Base-by-base conservation (phyloP, 2,888 invertebrate species). In the Drepana falcataria region DNA sequence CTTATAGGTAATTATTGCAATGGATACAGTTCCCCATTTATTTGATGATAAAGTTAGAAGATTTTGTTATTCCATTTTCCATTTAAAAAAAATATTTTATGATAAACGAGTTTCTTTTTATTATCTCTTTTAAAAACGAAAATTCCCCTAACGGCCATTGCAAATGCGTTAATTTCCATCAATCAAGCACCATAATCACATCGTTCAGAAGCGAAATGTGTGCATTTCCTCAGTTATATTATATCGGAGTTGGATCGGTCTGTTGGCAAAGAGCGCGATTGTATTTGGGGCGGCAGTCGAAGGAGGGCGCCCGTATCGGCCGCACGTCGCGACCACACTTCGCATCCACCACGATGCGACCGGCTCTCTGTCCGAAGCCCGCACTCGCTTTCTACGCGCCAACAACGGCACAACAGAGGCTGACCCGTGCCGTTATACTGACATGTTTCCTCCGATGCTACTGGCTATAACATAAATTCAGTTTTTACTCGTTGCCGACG, bases 371-470 rank as follows among this genome's bases (percentile, higher is more conserved):
- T 63, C 47, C 53, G 56, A 58, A 57, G 60, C 57, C 68, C 78
- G 64, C 71, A 68, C 73, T 73, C 75, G 79, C 85, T 89, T 87
- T 88, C 87, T 86, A 83, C 77, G 64, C 71, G 71, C 69, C 79
- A 82, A 80, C 85, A 83, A 85, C 80, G 21, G 84, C 78, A 74
- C 66, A 68, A 66, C 61, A 74, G 69, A 65, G 69, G 72, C 73
- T 73, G 68, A 69, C 77, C 71, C 75, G 68, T 81, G 70, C 81
- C 82, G 83, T 82, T 81, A 81, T 69, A 71, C 72, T 79, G 75
- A 79, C 78, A 81, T 84, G 81, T 83, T 82, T 82, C 78, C 77
- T 68, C 68, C 65, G 61, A 57, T 55, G 58, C 69, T 77, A 71
- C 77, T 82, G 77, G 77, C 79, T 75, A 74, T 73, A 68, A 67